Conservation (phyloP, 1,140 invertebrate species). For the Lanistes nyassanus region DNA sequence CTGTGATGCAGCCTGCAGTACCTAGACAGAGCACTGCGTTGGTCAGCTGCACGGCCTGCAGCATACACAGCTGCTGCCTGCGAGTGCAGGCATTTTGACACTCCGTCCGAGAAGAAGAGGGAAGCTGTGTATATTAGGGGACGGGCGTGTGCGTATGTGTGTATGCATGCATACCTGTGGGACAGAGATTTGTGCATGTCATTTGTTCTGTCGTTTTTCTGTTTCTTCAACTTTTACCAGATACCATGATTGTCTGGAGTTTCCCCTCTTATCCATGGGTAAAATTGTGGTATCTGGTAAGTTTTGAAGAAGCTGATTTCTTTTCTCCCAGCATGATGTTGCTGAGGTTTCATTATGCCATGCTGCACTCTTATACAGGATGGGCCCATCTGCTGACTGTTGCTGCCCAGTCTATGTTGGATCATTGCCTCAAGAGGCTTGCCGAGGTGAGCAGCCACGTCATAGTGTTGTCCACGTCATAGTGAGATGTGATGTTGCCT, state of each 20-base stretch:
- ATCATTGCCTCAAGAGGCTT: slow-evolving; percentile 77
- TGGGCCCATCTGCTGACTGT: slow-evolving; percentile 85
- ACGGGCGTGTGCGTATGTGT: background rate
- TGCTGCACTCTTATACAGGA: slow-evolving; percentile 64
- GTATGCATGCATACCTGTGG: background rate
- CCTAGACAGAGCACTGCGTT: too few relatives aligned
- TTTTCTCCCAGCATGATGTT: too few relatives aligned
- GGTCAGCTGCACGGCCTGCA: too few relatives aligned
- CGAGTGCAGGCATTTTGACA: too few relatives aligned
- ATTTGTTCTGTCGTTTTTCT: background rate
- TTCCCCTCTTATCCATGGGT: background rate
- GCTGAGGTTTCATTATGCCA: background rate
- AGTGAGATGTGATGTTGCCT: too few relatives aligned
- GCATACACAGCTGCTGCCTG: too few relatives aligned
- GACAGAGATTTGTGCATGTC: background rate
- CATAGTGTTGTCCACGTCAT: too few relatives aligned
- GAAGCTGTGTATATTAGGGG: background rate
- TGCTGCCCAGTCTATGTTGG: slow-evolving; percentile 87
- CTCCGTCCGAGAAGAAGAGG: too few relatives aligned
- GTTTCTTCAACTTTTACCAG: too few relatives aligned
- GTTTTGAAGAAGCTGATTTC: background rate
- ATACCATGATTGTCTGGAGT: background rate
- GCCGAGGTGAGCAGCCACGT: slow-evolving; percentile 53
- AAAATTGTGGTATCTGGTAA: background rate
- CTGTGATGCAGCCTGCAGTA: too few relatives aligned